Evolutionary conservation across 2,797 vertebrate species (phyloP).

Genomic region (Thalassophryne amazonica): DNA sequence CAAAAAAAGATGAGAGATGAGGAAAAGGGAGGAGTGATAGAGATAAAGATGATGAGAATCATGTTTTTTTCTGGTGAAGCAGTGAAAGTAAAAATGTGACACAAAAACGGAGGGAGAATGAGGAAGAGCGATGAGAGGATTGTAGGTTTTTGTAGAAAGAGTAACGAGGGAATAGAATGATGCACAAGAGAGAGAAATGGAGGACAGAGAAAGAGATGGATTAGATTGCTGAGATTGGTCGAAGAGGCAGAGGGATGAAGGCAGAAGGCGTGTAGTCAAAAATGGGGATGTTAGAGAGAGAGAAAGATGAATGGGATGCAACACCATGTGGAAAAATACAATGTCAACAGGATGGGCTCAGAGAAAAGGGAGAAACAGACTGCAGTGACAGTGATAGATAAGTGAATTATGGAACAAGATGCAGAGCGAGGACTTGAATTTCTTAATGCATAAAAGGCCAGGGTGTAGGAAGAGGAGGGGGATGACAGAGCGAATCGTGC

Average conservation of each 20-base stretch:
- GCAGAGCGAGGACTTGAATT: conserved; percentile 12
- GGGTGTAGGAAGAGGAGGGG: background rate
- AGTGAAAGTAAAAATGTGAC: conserved; percentile 17
- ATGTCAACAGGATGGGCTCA: too few species aligned
- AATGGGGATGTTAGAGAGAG: background rate
- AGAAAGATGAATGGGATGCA: conserved; percentile 21
- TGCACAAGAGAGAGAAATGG: too few species aligned
- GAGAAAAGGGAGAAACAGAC: background rate
- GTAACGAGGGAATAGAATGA: too few species aligned
- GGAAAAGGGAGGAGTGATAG: background rate
- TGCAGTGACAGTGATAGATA: conserved; percentile 1
- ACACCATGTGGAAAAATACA: background rate
- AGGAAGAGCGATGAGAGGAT: too few species aligned
- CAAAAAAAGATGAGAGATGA: background rate
- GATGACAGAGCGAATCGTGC: background rate
- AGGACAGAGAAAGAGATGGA: background rate
- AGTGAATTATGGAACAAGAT: conserved; percentile 3
- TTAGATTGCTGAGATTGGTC: too few species aligned
- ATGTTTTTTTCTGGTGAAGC: conserved; percentile 13
- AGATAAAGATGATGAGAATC: background rate
- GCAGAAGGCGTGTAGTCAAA: background rate
- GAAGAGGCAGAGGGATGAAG: background rate
- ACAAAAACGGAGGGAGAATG: too few species aligned
- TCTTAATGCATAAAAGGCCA: conserved; percentile 13
- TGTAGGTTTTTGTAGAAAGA: too few species aligned